Evolutionary conservation across 2,888 invertebrate species (phyloP).

Genomic region (Trissoscelio sp.): DNA sequence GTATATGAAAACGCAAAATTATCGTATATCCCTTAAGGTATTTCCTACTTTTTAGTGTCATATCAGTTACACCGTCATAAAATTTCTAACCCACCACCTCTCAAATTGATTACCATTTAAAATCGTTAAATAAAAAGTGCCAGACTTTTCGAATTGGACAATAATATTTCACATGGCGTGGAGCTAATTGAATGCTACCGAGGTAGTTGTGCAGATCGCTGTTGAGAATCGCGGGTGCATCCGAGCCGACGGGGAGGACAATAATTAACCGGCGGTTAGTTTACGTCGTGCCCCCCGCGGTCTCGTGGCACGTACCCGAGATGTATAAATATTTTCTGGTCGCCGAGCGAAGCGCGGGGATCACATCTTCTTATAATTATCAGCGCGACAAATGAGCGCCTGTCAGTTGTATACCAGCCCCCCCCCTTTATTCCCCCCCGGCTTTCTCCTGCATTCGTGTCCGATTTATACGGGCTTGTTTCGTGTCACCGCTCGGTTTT

Average conservation of each 20-base stretch:
- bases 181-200: conserved; percentile 83
- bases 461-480: conserved; percentile 44
- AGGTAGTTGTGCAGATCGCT: conserved; percentile 78
- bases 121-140: too few species aligned
- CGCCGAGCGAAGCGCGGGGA: conserved; percentile 64
- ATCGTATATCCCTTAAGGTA: too few species aligned
- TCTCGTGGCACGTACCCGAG: conserved; percentile 75
- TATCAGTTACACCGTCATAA: too few species aligned
- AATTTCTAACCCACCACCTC: too few species aligned
- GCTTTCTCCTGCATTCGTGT: conserved; percentile 21
- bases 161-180: conserved; percentile 81
- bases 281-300: conserved; percentile 80
- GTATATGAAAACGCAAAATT: too few species aligned
- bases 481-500: conserved; percentile 51
- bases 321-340: conserved; percentile 76
- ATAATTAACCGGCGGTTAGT: conserved; percentile 83
- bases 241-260: conserved; percentile 75
- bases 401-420: conserved; percentile 63
- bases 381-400: conserved; percentile 81
- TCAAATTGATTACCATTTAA: too few species aligned
- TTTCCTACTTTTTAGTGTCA: too few species aligned
- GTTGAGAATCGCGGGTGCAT: conserved; percentile 68
- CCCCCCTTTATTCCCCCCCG: conserved; percentile 6
- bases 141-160: too few species aligned
- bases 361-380: conserved; percentile 83